These are phyloP conservation scores for Spisula solida DNA, from an alignment of 2,888 invertebrate species.

Conservation along the genomic window DNA sequence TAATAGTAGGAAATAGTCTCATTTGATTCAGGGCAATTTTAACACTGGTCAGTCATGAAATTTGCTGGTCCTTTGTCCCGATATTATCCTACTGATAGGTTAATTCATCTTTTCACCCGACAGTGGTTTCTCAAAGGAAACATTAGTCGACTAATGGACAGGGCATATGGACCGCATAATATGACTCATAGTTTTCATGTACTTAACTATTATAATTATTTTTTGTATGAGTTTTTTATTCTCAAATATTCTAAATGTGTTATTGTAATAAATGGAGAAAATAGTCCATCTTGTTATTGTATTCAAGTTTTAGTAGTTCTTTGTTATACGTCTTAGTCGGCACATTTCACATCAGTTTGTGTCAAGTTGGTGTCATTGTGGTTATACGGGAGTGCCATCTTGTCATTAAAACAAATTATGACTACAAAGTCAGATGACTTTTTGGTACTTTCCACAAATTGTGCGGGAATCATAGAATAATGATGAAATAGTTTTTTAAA, in stretches of 20 bases:
- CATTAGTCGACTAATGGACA: conserved; percentile 36
- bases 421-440: too few species aligned
- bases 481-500: too few species aligned
- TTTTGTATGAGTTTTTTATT: conserved; percentile 8
- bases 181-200: conserved; percentile 30
- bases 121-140: conserved; percentile 33
- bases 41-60: conserved; percentile 51
- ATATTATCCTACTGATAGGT: conserved; percentile 40
- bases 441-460: too few species aligned
- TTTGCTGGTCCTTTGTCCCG: conserved; percentile 42
- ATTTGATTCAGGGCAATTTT: conserved; percentile 32
- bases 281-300: background rate
- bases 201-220: background rate
- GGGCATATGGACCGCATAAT: conserved; percentile 32
- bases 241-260: background rate
- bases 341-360: too few species aligned
- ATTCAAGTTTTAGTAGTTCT: background rate
- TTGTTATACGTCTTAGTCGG: background rate
- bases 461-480: too few species aligned
- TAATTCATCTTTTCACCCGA: conserved; percentile 46
- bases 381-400: too few species aligned
- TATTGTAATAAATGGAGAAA: background rate
- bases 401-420: background rate
- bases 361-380: too few species aligned
- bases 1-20: conserved; percentile 36